Percentiles rank a stretch among this genome's conserved stretches.
Evolutionary conservation across 2,113 vertebrate species (phyloP).

Genomic region (Ptilonorhynchus violaceus): DNA sequence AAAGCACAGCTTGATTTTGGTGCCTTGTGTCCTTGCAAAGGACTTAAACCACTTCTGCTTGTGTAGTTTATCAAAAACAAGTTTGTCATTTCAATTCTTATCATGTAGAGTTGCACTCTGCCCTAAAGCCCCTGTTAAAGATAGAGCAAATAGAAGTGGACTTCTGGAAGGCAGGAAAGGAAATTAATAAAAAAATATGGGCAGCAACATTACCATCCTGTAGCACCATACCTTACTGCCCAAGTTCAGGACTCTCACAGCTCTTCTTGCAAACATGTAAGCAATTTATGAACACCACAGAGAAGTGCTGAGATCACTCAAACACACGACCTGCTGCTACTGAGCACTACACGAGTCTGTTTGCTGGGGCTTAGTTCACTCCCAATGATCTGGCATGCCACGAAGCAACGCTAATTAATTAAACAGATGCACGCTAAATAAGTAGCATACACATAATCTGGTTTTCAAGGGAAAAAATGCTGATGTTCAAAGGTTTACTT

Average conservation of each 20-base stretch:
- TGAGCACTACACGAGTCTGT: not conserved
- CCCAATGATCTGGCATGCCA: not conserved
- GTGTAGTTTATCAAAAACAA: not conserved
- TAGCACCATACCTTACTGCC: not conserved
- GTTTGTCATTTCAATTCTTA: not conserved
- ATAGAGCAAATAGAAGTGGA: not conserved
- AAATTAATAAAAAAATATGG: not conserved
- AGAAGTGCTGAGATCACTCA: not conserved
- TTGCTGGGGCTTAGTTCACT: not conserved
- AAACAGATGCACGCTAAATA: not conserved
- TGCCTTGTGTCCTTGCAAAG: not conserved
- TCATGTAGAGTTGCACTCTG: not conserved
- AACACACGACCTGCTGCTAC: not conserved
- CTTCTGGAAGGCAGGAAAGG: not conserved
- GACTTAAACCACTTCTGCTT: not conserved
- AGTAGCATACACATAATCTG: not conserved
- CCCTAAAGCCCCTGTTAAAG: not conserved
- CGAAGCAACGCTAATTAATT: not conserved
- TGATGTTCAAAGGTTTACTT: not conserved
- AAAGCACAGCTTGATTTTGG: not conserved
- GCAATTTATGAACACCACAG: not conserved
- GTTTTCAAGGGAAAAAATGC: not conserved
- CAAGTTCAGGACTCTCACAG: slow-evolving; percentile 41
- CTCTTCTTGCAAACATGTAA: not conserved
- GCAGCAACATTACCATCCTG: not conserved